phyloP scores from a whole-genome alignment of 2,113 vertebrate genomes.

The Pteropus alecto region DNA sequence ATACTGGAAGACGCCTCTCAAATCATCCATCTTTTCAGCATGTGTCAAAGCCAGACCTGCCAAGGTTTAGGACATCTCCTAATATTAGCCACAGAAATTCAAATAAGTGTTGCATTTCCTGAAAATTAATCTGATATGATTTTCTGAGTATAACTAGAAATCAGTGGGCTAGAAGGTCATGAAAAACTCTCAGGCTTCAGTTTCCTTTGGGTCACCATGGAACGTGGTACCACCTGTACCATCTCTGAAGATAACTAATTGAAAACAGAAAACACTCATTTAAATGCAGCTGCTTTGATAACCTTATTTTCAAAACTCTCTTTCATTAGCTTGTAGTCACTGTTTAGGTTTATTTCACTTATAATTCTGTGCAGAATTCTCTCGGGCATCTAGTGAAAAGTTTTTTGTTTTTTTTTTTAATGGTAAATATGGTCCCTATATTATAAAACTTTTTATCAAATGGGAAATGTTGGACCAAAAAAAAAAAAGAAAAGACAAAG shows the following conservation, averaged over 20 bases:
- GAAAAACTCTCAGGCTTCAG: not conserved
- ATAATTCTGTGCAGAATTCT: not conserved
- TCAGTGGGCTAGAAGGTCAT: not conserved
- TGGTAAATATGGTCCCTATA: not conserved
- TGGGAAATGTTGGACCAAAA: not conserved
- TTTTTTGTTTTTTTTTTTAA: not conserved
- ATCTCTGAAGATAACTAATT: not conserved
- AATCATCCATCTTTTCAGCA: not conserved
- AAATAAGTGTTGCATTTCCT: not conserved
- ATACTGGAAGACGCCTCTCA: not conserved
- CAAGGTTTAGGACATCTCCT: not conserved
- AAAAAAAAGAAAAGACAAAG: not conserved
- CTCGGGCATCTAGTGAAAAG: not conserved
- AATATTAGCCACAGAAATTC: not conserved
- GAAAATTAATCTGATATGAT: not conserved
- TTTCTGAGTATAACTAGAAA: not conserved
- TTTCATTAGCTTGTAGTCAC: not conserved
- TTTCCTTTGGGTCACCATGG: not conserved
- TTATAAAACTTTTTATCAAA: not conserved
- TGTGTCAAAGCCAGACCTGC: not conserved
- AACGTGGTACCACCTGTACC: not conserved
- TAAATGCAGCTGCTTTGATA: not conserved
- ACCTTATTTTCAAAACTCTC: not conserved
- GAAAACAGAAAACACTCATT: not conserved
- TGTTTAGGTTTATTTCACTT: constrained; percentile 2